Evolutionary conservation across 2,888 invertebrate genomes (phyloP).

Genomic region (Limnephilus marmoratus): DNA sequence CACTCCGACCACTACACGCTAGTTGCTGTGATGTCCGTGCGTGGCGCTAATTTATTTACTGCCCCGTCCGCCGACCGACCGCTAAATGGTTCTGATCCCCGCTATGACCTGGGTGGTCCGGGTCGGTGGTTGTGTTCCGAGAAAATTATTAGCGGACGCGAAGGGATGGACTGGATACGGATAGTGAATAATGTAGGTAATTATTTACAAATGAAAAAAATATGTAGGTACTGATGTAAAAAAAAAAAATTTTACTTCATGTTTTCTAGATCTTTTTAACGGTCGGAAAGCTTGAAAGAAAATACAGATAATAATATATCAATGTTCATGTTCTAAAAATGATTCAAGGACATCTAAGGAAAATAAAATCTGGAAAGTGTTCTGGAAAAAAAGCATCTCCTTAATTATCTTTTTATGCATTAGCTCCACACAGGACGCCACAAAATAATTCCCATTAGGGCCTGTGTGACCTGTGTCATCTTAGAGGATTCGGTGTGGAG

Average conservation of each 20-base stretch:
- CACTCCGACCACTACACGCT: conserved; percentile 38
- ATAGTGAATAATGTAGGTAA: neutral
- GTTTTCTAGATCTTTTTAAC: neutral
- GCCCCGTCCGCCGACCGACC: conserved; percentile 53
- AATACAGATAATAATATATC: too few relatives aligned
- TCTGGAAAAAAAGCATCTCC: too few relatives aligned
- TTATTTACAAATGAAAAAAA: neutral
- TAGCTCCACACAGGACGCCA: too few relatives aligned
- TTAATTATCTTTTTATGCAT: too few relatives aligned
- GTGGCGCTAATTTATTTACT: conserved; percentile 58
- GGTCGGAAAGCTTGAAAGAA: neutral
- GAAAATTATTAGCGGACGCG: neutral
- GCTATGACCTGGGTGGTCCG: conserved; percentile 15
- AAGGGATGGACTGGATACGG: neutral
- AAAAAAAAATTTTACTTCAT: neutral
- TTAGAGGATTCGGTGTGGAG: too few relatives aligned
- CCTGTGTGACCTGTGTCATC: too few relatives aligned
- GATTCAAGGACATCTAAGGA: too few relatives aligned
- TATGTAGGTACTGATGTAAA: neutral
- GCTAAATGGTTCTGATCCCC: conserved; percentile 52
- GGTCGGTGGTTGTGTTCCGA: neutral
- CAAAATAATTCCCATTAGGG: too few relatives aligned
- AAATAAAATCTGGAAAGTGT: too few relatives aligned
- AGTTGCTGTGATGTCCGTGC: conserved; percentile 54
- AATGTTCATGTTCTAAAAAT: too few relatives aligned